Evolutionary conservation across 1,140 invertebrate genomes (phyloP), one percentile per base, ranked within the genome.

Genomic region (Drosophila repleta): DNA sequence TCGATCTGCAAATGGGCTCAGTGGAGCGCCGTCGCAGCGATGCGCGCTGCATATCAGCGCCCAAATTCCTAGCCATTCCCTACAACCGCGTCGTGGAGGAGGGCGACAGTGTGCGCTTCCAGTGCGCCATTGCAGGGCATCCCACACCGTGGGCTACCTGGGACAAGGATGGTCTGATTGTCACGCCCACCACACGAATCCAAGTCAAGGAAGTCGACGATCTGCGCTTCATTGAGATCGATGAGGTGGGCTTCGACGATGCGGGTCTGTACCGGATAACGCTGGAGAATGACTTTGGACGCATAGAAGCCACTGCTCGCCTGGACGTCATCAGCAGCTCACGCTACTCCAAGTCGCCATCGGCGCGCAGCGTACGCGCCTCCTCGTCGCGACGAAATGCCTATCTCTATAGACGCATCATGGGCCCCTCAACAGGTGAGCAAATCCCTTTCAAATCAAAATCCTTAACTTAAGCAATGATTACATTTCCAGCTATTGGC

Each of bases 41-140:
- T 90, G 91, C 73, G 7, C 73, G 81, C 0, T 68, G 91, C 55
- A 81, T 93, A 20, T 83, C 93, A 37, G 93, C 96, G 2, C 96
- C 96, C 0, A 96, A 96, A 91, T 98, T 98, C 92, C 96, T 97
- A 90, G 96, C 96, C 18, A 95, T 97, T 62, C 97, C 97, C 1
- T 96, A 96, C 84, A 97, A 97, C 90, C 94, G 95, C 48, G 94
- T 97, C 5, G 96, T 94, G 0, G 95, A 97, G 85, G 95, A 96
- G 91, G 96, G 96, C 7, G 96, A 97, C 74, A 95, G 95, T 1
- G 94, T 96, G 1, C 87, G 95, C 6, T 97, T 97, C 91, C 95
- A 96, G 76, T 96, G 96, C 77, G 94, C 96, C 1, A 94, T 97
- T 0, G 94, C 94, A 6, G 96, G 96, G 1, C 93, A 96, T 75